Evolutionary conservation across 2,797 vertebrate species (phyloP).

Genomic region (Hozukius guyotensis): DNA sequence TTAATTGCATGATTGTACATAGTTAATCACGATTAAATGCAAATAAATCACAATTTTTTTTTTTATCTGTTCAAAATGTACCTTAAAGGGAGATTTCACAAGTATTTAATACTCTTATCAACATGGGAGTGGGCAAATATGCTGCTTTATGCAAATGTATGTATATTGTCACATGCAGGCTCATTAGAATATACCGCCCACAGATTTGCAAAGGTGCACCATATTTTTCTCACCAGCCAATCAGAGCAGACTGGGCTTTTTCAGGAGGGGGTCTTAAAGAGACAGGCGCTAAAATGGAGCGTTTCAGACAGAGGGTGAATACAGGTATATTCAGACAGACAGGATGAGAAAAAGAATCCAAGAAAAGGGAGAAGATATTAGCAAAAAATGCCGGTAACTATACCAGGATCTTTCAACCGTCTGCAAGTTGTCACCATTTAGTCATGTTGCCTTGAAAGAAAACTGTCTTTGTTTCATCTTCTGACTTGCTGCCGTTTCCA

Average conservation of each 20-base stretch:
- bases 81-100: too few relatives aligned
- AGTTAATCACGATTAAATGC: too few relatives aligned
- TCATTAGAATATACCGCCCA: not conserved
- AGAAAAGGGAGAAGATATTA: not conserved
- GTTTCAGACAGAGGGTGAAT: too few relatives aligned
- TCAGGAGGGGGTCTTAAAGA: not conserved
- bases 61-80: too few relatives aligned
- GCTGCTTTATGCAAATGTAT: too few relatives aligned
- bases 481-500: not conserved
- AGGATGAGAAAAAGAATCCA: not conserved
- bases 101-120: too few relatives aligned
- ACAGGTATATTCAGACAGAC: too few relatives aligned
- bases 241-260: not conserved
- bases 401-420: not conserved
- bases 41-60: too few relatives aligned
- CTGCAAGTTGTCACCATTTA: not conserved
- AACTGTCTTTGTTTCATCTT: not conserved
- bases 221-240: too few relatives aligned
- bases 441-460: not conserved
- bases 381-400: not conserved
- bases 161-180: rapidly evolving
- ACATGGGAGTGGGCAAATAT: too few relatives aligned
- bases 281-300: not conserved
- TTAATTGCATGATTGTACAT: too few relatives aligned
- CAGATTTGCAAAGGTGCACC: too few relatives aligned